These are phyloP conservation scores for Paracanthobrama guichenoti DNA, from an alignment of 2,113 vertebrate genomes.

Conservation along the genomic window DNA sequence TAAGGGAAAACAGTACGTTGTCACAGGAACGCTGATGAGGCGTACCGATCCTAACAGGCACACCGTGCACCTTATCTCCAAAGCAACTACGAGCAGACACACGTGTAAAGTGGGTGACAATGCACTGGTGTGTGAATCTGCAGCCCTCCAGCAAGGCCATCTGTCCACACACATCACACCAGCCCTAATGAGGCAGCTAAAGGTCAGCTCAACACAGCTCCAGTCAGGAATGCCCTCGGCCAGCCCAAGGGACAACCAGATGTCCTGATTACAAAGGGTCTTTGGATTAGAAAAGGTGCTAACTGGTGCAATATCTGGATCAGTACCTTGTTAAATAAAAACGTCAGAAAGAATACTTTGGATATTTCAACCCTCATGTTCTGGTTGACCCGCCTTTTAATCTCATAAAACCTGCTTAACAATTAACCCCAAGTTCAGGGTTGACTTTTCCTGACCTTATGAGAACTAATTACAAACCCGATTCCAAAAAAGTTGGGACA, in stretches of 20 bases:
- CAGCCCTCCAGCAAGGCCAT: slow-evolving; percentile 48
- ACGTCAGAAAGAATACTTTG: background rate
- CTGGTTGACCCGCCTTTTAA: background rate
- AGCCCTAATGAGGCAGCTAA: slow-evolving; percentile 68
- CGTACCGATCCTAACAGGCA: slow-evolving; percentile 14
- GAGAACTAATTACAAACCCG: too few species aligned
- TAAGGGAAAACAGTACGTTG: slow-evolving; percentile 5
- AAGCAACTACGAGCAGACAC: slow-evolving; percentile 36
- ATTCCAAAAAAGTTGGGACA: too few species aligned
- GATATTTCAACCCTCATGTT: background rate
- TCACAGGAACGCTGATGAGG: slow-evolving; percentile 18
- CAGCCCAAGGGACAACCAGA: slow-evolving; percentile 51
- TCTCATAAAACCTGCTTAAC: background rate
- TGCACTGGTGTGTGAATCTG: slow-evolving; percentile 42
- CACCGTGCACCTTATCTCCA: slow-evolving; percentile 45
- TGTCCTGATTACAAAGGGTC: slow-evolving; percentile 51
- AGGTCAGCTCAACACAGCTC: slow-evolving; percentile 72
- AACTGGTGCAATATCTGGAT: slow-evolving; percentile 31
- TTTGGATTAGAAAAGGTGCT: slow-evolving; percentile 57
- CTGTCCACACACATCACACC: slow-evolving; percentile 39
- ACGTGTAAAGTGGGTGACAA: slow-evolving; percentile 52
- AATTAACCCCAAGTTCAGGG: too few species aligned
- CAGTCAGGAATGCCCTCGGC: slow-evolving; percentile 57
- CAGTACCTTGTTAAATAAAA: background rate
- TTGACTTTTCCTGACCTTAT: background rate